Base-by-base conservation (phyloP, 1,140 invertebrate genomes). In the Drosophila melanica region DNA sequence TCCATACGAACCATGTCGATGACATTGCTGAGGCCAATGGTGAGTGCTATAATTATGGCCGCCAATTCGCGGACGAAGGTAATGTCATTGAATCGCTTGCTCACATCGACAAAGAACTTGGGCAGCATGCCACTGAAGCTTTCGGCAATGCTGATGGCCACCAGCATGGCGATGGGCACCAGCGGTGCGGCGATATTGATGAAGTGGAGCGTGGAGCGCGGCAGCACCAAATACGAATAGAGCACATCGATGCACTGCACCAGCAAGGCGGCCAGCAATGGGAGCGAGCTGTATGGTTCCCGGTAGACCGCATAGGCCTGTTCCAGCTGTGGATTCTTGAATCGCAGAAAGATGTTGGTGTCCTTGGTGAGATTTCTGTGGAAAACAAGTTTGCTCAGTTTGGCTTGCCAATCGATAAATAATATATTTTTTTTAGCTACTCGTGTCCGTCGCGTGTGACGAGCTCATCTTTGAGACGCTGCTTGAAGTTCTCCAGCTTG, bases 371-470 rank as follows among this genome's bases (percentile, higher is more conserved):
- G 86, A 79, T 96, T 95, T 68, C 94, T 95, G 77, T 8, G 48
- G 41, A 55, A 59, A 62, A 11, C 33, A 53, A 20, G 3, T 12
- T 59, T 48, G 7, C 11, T n/a, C n/a, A n/a, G n/a, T n/a, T 27
- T 45, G 1, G 3, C 10, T 10, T 33, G 10, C 33, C 2, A 35
- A 16, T 1, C 4, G 3, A 50, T 27, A 2, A 18, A 23, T 20
- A 11, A 20, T 6, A 47, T 37, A 14, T 12, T 23, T 10, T 23
- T 12, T n/a, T 35, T 18, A 33, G 23, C 9, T 30, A 96, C 95
- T 94, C 95, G 90, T 96, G 94, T 37, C 95, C 95, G 93, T 97
- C 96, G 90, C 96, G 94, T 80, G 95, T 96, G 62, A 97, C 95
- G 18, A 98, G 93, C 90, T 98, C 97, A 91, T 96, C 95, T 78